Conservation (phyloP, 2,888 invertebrate species). For the Eulithis prunata region DNA sequence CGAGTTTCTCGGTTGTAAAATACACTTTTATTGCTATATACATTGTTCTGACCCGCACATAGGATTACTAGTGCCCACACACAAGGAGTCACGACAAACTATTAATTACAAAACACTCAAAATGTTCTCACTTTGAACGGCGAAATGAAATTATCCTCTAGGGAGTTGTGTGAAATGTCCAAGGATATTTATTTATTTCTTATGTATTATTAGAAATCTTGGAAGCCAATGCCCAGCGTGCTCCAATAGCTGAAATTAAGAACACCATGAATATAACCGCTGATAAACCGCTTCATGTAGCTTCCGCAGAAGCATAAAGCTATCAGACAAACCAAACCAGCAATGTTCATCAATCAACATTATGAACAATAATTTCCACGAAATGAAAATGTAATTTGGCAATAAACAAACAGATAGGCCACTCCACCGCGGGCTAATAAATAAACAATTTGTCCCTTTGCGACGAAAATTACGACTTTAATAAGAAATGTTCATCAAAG, state of each 20-base stretch:
- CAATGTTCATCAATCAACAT: constrained; percentile 6
- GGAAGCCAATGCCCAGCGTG: no score
- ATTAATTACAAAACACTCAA: no score
- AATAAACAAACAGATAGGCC: constrained; percentile 19
- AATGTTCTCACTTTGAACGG: no score
- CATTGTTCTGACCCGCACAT: no score
- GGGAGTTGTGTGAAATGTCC: no score
- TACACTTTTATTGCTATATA: not conserved
- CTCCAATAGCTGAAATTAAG: no score
- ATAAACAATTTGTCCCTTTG: constrained; percentile 34
- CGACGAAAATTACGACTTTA: constrained; percentile 31
- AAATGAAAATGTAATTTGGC: constrained; percentile 16
- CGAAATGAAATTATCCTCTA: no score
- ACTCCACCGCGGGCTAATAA: constrained; percentile 16
- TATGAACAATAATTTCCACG: constrained; percentile 10
- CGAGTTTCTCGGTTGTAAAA: not conserved
- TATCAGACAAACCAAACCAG: not conserved
- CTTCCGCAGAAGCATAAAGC: not conserved
- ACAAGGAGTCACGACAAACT: no score
- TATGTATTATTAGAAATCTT: no score
- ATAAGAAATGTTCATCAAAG: constrained; percentile 31
- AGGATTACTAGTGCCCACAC: no score
- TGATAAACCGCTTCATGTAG: not conserved
- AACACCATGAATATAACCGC: not conserved
- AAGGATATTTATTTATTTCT: no score